Evolutionary conservation across 2,888 invertebrate genomes (phyloP), one percentile per base, ranked within the genome.

Genomic region (Lacanobia wlatinum): DNA sequence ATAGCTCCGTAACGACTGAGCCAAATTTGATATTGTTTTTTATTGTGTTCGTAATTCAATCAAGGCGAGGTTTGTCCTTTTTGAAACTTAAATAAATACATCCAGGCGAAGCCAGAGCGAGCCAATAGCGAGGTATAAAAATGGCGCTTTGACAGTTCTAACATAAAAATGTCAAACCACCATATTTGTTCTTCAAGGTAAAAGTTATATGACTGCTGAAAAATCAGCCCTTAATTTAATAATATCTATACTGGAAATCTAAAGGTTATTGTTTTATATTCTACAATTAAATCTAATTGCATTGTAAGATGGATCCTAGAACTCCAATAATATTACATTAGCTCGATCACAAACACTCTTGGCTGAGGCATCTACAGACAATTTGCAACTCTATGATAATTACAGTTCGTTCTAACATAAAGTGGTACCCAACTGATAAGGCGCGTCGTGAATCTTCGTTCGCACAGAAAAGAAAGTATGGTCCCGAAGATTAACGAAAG

Each of bases 271-370:
- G 2, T 50, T 74, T 53, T 10, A 48, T 72, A 59, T 4, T 43
- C 63, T 76, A 79, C 4, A 52, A 10, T 60, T 60, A 73, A 1
- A 72, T 46, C 76, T 76, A 76, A 65, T 61, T 73, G 76, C 80
- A 79, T 76, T 79, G 80, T 16, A 8, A 56, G 40, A 43, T n/a
- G 38, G 14, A 40, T 28, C 1, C 62, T 9, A 18, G 7, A 7
- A 55, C 34, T 23, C 6, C 4, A 50, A 38, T 50, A n/a, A 34
- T 16, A 12, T 76, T 61, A 34, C 21, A 55, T 60, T 69, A 34
- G 48, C 34, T 60, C 14, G 28, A 60, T 53, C 14, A 69, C 21
- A 18, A 23, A 63, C n/a, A 61, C 18, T 50, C 5, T 52, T 63
- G 34, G 9, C 21, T 48, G 9, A 52, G 0, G 21, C 4, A 23